A percentile compares a stretch with the other conserved stretches of the same genome.
These are phyloP conservation scores for Drosophila ercepeae DNA, from an alignment of 1,140 invertebrate genomes.

Conservation along the genomic window DNA sequence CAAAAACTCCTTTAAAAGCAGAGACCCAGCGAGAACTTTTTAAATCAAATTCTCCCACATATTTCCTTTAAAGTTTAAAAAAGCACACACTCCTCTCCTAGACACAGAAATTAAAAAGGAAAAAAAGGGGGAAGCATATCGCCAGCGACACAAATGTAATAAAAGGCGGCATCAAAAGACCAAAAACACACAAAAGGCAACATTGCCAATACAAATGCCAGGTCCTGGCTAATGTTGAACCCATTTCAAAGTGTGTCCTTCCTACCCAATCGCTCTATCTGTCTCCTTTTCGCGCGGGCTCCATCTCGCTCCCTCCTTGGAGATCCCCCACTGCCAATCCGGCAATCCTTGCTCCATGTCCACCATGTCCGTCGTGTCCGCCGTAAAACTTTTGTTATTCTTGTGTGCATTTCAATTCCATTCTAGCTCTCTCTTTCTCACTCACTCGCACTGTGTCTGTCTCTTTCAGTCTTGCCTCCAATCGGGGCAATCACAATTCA, in stretches of 20 bases:
- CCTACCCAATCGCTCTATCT: slow-evolving; percentile 6
- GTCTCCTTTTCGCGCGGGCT: not conserved
- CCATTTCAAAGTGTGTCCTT: slow-evolving; percentile 64
- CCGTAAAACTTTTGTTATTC: slow-evolving; percentile 49
- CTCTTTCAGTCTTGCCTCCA: not conserved
- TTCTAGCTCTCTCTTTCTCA: slow-evolving; percentile 1
- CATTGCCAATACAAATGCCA: slow-evolving; percentile 50
- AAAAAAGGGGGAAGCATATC: not conserved
- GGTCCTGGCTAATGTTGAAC: slow-evolving; percentile 54
- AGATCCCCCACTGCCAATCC: slow-evolving; percentile 6
- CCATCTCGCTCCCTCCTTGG: slow-evolving; percentile 1
- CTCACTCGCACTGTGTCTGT: not conserved
- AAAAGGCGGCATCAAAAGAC: slow-evolving; percentile 64
- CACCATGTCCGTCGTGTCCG: too few species aligned
- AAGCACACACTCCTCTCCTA: not conserved
- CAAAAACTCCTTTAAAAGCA: too few species aligned
- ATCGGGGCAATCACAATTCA: slow-evolving; percentile 44
- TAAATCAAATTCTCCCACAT: not conserved
- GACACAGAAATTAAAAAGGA: not conserved
- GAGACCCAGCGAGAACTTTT: not conserved
- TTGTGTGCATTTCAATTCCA: slow-evolving; percentile 52
- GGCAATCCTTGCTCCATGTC: slow-evolving; percentile 16
- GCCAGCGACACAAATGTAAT: slow-evolving; percentile 54
- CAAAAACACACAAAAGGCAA: slow-evolving; percentile 48
- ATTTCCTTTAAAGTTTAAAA: not conserved